phyloP scores from a whole-genome alignment of 2,797 vertebrate genomes.

The Pangasius sanitwongsei region DNA sequence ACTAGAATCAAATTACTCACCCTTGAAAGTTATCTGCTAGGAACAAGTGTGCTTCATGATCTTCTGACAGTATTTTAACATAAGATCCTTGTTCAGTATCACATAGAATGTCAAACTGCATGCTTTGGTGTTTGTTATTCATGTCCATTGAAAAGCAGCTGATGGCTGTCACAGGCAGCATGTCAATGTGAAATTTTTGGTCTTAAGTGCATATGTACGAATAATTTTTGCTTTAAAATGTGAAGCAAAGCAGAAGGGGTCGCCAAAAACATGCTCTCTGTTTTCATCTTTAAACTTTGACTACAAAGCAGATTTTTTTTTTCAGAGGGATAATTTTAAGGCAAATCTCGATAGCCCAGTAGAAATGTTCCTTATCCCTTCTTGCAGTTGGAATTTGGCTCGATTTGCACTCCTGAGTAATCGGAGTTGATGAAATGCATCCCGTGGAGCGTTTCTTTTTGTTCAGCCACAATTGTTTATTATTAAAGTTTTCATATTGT shows the following conservation, averaged over 20 bases:
- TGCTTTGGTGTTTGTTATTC: slow-evolving; percentile 38
- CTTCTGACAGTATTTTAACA: slow-evolving; percentile 41
- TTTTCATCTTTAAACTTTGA: background rate
- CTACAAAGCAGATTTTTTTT: background rate
- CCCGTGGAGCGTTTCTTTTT: slow-evolving; percentile 19
- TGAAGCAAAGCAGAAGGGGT: background rate
- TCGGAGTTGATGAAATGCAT: background rate
- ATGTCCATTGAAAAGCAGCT: slow-evolving; percentile 34
- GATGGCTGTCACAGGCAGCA: slow-evolving; percentile 21
- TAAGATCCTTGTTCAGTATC: slow-evolving; percentile 29
- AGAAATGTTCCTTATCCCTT: background rate
- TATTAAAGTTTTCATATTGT: slow-evolving; percentile 18
- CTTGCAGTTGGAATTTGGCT: background rate
- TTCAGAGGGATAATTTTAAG: background rate
- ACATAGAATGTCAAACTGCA: slow-evolving; percentile 40
- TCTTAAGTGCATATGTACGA: slow-evolving; percentile 12
- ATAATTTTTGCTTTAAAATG: background rate
- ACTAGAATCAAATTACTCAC: slow-evolving; percentile 21
- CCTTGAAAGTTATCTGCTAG: slow-evolving; percentile 25
- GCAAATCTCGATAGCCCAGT: too few species aligned
- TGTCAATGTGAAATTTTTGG: slow-evolving; percentile 37
- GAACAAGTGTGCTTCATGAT: slow-evolving; percentile 25
- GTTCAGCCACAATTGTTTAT: slow-evolving; percentile 36
- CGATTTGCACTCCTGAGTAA: background rate
- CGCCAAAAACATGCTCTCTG: slow-evolving; percentile 7